Evolutionary conservation across 2,113 vertebrate genomes (phyloP), one percentile per base, ranked within the genome.

Genomic region (Salminus brasiliensis): DNA sequence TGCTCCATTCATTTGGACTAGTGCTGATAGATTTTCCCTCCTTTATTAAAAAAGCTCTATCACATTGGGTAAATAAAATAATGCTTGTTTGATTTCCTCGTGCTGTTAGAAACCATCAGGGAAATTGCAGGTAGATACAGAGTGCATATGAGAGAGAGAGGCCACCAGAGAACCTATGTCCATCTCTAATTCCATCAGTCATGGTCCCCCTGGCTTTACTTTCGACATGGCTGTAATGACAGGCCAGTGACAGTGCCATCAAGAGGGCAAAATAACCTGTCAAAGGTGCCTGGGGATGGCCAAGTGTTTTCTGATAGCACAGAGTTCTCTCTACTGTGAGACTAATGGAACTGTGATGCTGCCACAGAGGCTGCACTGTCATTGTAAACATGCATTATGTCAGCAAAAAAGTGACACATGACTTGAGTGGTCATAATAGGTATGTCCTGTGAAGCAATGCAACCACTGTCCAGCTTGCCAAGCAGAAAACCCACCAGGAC

Each of bases 251-350:
- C 67, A 68, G 74, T 34, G 34, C 76, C 57, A 71, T 78, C 53
- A 49, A 62, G 29, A 62, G 67, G 55, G 53, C 41, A 78, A 36
- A 84, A 77, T 77, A 53, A 80, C 69, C 78, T 81, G 82, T 84
- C 74, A 60, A 25, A 77, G 25, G 25, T 69, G 69, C 72, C 62
- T 63, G 72, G 65, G 6, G 32, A 77, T 21, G 34, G 32, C 34
- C 49, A 76, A 47, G 68, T 34, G 39, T 47, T 70, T 59, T 13
- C 47, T 13, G 47, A 32, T 39, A 52, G 47, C 25, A 32, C 10
- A 0, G 43, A 66, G 47, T 66, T 41, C 63, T 67, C 49, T 52
- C 53, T 21, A 43, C 29, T 2, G 49, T 76, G 72, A 63, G 53
- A 63, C 43, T 78, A 81, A 78, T 78, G 74, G 74, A 78, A 70